phyloP scores from a whole-genome alignment of 2,888 invertebrate species.

The Thecophora atra region DNA sequence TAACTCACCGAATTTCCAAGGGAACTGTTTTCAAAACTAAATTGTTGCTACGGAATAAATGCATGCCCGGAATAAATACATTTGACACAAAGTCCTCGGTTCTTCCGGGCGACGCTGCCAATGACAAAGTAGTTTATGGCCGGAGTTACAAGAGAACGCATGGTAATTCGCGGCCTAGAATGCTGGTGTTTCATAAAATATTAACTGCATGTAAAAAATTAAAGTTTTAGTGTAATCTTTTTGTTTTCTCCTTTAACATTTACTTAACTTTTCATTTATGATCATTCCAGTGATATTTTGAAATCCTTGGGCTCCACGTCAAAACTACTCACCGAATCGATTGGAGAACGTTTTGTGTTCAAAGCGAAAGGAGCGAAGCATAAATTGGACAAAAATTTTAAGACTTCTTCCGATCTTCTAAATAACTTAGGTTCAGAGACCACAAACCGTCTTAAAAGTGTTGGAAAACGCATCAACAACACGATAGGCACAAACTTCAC shows the following conservation, averaged over 20 bases:
- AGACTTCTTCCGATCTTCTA: constrained; percentile 59
- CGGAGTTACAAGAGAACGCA: not conserved
- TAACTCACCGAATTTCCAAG: constrained; percentile 12
- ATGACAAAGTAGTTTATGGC: constrained; percentile 11
- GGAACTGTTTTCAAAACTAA: not conserved
- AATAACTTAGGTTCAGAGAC: constrained; percentile 59
- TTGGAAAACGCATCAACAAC: constrained; percentile 52
- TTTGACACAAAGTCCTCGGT: not conserved
- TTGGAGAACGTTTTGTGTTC: constrained; percentile 62
- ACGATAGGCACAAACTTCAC: constrained; percentile 55
- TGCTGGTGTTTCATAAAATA: not conserved
- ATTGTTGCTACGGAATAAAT: not conserved
- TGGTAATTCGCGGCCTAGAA: not conserved
- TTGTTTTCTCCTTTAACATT: too few species aligned
- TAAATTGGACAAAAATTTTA: constrained; percentile 63
- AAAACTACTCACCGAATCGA: constrained; percentile 62
- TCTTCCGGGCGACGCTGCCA: not conserved
- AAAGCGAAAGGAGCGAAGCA: constrained; percentile 63
- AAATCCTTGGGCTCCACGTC: constrained; percentile 64
- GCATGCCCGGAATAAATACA: not conserved
- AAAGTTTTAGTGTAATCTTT: not conserved
- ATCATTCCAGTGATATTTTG: constrained; percentile 57
- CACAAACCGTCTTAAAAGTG: constrained; percentile 57
- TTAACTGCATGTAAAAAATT: not conserved
- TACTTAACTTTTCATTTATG: constrained; percentile 13